Evolutionary conservation across 2,888 invertebrate species (phyloP), one percentile per base, ranked within the genome.

Genomic region (Spicauda simplicius): DNA sequence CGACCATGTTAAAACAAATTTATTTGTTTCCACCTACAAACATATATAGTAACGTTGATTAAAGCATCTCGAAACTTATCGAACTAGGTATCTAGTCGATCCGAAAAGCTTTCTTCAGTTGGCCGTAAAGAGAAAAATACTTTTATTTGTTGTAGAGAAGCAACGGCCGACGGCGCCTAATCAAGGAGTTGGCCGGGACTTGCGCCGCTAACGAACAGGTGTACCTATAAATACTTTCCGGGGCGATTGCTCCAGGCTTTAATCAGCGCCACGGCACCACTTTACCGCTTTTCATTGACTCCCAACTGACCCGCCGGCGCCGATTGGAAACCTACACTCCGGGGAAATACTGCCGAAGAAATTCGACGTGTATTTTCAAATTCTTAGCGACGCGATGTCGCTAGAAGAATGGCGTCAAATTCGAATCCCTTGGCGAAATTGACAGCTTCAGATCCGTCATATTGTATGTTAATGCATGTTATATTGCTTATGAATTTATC

Each of bases 201-300:
- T 81, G 87, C 83, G 87, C 87, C 84, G 84, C 90, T 93, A 93
- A 93, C 92, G 92, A 93, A 91, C 92, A 93, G 91, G 91, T 93
- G 91, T 88, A 91, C 90, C 91, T 90, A 92, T 92, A 92, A 92
- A 92, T 92, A 92, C 90, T 91, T 91, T 90, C 88, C 89, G 87
- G 82, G 87, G 88, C 87, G 90, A 92, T 92, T 91, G 91, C 92
- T 92, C 80, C 88, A 88, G 92, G 92, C 90, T 91, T 93, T 93
- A 93, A 93, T 93, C 92, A 93, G 91, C 89, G 82, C 87, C 83
- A 80, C 86, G 85, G 87, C 85, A 88, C 87, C 91, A 90, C 87
- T 91, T 91, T 90, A 91, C 90, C 89, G 87, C 87, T 88, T 89
- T 91, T 88, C 91, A 92, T 91, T 89, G 91, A 89, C 90, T 91